Evolutionary conservation across 2,113 vertebrate genomes (phyloP), one percentile per base, ranked within the genome.

Genomic region (Galeopterus variegatus): DNA sequence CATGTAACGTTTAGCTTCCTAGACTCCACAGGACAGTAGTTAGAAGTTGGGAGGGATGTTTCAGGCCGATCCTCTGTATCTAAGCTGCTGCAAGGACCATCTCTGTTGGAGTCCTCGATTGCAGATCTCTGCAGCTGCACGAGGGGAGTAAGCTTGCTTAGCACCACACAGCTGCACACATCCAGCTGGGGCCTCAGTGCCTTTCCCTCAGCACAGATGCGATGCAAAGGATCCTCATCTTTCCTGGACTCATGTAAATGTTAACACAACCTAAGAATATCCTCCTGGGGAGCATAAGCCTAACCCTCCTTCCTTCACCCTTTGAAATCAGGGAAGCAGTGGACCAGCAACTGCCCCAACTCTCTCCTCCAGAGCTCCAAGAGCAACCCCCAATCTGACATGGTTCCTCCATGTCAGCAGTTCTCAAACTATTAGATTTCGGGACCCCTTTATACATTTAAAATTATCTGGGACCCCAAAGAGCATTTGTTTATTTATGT

Each of bases 341-440:
- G 21, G 31, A 48, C 15, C 50, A 58, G 58, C 4, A 48, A 5
- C n/a, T 2, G 31, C 6, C 7, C 12, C 13, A 24, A 36, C 19
- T 23, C 24, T 48, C 50, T 65, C 60, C 86, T 50, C 9, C 23
- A 8, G 12, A 67, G 18, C 36, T 69, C 18, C 0, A 0, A n/a
- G 54, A 45, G 23, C 60, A 52, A 26, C n/a, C 21, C 10, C 8
- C 33, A 31, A 1, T 31, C 23, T 54, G n/a, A n/a, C 50, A 23
- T 0, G 4, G 45, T 2, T 56, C 17, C 73, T 79, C 24, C 24
- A 19, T 2, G 0, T 13, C 52, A 36, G 2, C 5, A 8, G 41
- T n/a, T 21, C 60, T 36, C 58, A 48, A 81, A 80, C 33, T 56
- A 1, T 56, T 62, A 36, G 69, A 18, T 64, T 4, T 70, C 17